Base-by-base conservation (phyloP, 2,888 invertebrate genomes). In the Automeris io region DNA sequence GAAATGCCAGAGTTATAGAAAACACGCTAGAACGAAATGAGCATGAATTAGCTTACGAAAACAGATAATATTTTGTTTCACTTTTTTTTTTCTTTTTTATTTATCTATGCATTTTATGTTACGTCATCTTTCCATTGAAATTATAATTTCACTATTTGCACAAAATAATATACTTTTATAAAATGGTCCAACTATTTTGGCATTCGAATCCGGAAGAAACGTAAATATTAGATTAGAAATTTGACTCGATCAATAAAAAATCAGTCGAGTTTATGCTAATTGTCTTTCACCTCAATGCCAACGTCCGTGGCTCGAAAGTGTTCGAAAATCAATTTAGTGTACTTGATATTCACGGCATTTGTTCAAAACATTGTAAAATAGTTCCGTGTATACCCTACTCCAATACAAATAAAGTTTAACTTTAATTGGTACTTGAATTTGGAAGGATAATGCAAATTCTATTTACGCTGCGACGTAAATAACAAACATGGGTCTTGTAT, bases 311-410 rank as follows among this genome's bases (percentile, higher is more conserved):
- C 61, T 71, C 47, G 80, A 82, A 82, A 83, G 82, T 76, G 65
- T 64, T 57, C 71, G 61, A 72, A 79, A 66, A 80, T 76, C 75
- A 73, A 80, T 83, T 81, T 81, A 76, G 71, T 76, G 75, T 78
- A 76, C 75, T 80, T 83, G 80, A 81, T 77, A 82, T 82, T 82
- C 82, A 68, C 55, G 54, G 41, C 65, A 53, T 40, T 54, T 53
- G 46, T 40, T 40, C 45, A 46, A 41, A 38, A 38, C 36, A 9
- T 13, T 19, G 26, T 34, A 41, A 44, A 33, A 39, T 39, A 34
- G 49, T 57, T 47, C 13, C 48, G 8, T 71, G 13, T 58, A 37
- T 9, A 35, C 59, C 51, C 51, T 70, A 55, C 29, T 1, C 0
- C 0, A 6, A 33, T 41, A 3, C 0, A 0, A 2, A 35, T 54